Evolutionary conservation across 2,888 invertebrate genomes (phyloP), one percentile per base, ranked within the genome.

Genomic region (Cataglyphis cursor): DNA sequence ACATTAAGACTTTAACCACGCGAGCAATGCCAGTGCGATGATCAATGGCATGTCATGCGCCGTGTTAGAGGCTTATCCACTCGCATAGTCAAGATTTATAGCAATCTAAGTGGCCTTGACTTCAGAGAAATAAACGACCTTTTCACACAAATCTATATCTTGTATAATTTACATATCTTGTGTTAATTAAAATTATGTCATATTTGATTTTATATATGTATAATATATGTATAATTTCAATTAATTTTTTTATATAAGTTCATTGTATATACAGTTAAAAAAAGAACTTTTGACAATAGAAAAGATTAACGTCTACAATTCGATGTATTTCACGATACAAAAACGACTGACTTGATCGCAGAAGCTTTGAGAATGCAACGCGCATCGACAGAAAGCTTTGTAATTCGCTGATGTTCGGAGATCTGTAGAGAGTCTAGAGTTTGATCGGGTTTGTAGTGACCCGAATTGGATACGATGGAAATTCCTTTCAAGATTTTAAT

Each of bases 21-120:
- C 75, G 51, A 81, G 74, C 73, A 41, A 81, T 54, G 81, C 38
- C 54, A 38, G 80, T 44, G 44, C 41, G 62, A 78, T 84, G 86
- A 86, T 86, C 85, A 86, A 85, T 85, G 82, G 75, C 81, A 73
- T 74, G 85, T 86, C 81, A 72, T 61, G 76, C 72, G 82, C 80
- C 65, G 73, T 76, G 72, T 72, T 72, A 64, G 61, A 81, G 66
- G 75, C 81, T 85, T 73, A 76, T 74, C 76, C 84, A 61, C 44
- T 83, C 65, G 51, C 62, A 80, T 41, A 72, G 51, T 41, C 61
- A 35, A 28, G 70, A 85, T 86, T 86, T 86, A 82, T 86, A 74
- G 78, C 70, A 80, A 82, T 78, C 64, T 70, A 59, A 72, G 51
- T 73, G 74, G 64, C 80, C 82, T 82, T 76, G 82, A 64, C 48